These are phyloP conservation scores for Syndactyla subalaris DNA, from an alignment of 2,797 vertebrate genomes.

Conservation along the genomic window DNA sequence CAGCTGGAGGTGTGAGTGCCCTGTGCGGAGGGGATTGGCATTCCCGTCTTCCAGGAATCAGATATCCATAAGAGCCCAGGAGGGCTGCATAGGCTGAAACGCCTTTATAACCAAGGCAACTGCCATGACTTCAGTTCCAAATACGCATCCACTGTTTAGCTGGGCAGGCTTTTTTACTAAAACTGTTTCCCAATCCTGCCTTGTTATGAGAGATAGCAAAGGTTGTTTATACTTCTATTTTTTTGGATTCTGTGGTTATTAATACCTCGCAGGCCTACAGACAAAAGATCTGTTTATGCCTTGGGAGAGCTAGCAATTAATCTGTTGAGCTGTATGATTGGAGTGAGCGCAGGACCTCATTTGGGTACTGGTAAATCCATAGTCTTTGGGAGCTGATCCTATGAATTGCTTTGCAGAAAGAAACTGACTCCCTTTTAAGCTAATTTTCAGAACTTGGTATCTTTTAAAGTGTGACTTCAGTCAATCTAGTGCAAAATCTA, in stretches of 20 bases:
- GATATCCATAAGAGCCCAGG: not conserved
- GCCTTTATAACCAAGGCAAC: not conserved
- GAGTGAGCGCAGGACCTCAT: not conserved
- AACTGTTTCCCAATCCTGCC: not conserved
- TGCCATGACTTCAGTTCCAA: not conserved
- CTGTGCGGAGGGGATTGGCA: rapidly evolving
- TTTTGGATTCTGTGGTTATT: not conserved
- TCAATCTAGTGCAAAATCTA: not conserved
- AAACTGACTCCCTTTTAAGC: not conserved
- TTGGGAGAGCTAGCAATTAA: not conserved
- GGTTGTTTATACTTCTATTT: not conserved
- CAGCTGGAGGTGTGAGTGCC: not conserved
- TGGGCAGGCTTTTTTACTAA: not conserved
- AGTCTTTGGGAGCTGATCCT: not conserved
- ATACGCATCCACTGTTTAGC: not conserved
- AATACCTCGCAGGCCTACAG: not conserved
- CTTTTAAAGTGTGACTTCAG: not conserved
- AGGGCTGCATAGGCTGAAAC: not conserved
- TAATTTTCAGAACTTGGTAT: not conserved
- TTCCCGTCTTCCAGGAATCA: not conserved
- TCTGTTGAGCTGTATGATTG: not conserved
- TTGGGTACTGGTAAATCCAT: not conserved
- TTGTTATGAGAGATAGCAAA: not conserved
- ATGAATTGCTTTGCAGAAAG: not conserved
- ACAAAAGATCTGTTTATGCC: not conserved